Evolutionary conservation across 23 tunicate species (phyloP).

Genomic region (Phallusia fumigata): DNA sequence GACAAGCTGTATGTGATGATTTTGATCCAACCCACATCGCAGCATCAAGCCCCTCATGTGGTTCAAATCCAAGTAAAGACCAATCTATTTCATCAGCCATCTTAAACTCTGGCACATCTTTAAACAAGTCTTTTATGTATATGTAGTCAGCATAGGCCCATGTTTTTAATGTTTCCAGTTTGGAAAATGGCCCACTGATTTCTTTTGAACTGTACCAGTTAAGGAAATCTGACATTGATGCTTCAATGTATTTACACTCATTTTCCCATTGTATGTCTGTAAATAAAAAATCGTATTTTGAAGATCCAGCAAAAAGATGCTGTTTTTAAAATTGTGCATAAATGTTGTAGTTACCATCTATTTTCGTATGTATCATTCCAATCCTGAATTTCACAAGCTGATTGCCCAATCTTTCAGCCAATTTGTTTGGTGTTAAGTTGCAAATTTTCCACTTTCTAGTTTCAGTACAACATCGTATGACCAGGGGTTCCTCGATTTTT

Average conservation of each 20-base stretch:
- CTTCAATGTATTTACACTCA: constrained; percentile 35
- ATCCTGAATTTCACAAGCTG: constrained; percentile 49
- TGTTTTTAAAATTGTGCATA: no score
- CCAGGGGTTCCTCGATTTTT: constrained; percentile 3
- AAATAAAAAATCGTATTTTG: background rate
- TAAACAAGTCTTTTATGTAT: constrained; percentile 64
- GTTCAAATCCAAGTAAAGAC: constrained; percentile 37
- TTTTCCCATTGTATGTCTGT: constrained; percentile 89
- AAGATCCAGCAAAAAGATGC: no score
- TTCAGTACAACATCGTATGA: constrained; percentile 11
- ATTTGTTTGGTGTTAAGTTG: constrained; percentile 1
- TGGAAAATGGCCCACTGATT: background rate
- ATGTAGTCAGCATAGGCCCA: constrained; percentile 95
- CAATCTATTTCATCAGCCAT: constrained; percentile 31
- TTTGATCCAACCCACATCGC: constrained; percentile 84
- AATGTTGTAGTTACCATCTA: constrained; percentile 19
- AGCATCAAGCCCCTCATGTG: constrained; percentile 62
- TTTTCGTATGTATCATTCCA: constrained; percentile 20
- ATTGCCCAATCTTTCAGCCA: constrained; percentile 25
- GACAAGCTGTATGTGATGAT: constrained; percentile 87
- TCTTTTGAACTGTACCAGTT: constrained; percentile 27
- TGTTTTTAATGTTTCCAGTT: background rate
- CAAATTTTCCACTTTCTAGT: constrained; percentile 5
- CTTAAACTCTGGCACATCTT: constrained; percentile 19
- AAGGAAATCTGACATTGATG: constrained; percentile 43